Evolutionary conservation across 2,888 invertebrate species (phyloP), one percentile per base, ranked within the genome.

Genomic region (Coelinius sp.): DNA sequence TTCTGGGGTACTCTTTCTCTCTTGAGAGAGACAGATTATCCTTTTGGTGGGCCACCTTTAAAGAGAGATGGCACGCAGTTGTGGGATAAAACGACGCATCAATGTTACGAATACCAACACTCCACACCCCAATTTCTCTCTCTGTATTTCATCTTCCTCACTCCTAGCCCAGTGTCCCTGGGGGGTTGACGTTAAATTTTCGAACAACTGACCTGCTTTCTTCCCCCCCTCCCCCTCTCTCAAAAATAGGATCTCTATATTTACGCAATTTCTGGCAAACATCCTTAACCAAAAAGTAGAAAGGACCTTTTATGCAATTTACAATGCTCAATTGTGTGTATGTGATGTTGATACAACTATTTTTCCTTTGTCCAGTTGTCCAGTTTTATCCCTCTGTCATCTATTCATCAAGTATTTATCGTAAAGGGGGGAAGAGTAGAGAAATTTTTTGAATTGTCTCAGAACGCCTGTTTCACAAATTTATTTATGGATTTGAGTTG

Each of bases 151-250:
- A 22, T 66, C 67, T 52, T 44, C 31, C 56, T 65, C 52, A 14
- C 63, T 59, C 25, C 35, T 31, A 17, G 17, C 8, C 52, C 22
- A 38, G 41, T 41, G 24, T 52, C 69, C 49, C 63, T 67, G 76
- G 77, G 75, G 67, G 67, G 67, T 79, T 69, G 74, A 63, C 71
- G 73, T 70, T 73, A 79, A 79, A 80, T 82, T 80, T 78, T 75
- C 74, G 74, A 77, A 82, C 81, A 78, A 80, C 76, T 82, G 83
- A 82, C 84, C 83, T 80, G 82, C 75, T 82, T 83, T 74, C 56
- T 71, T 69, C 72, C 77, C 76, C 44, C 68, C 69, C 44, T 25
- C 31, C 68, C 59, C 63, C 63, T 67, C 24, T 24, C 68, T 31
- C 10, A 41, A 63, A 63, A 41, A 24, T 41, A 12, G 59, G 71